Percentiles rank a stretch among this genome's conserved stretches.
phyloP scores from a whole-genome alignment of 2,797 vertebrate species.

The Brachyalestes nurse region DNA sequence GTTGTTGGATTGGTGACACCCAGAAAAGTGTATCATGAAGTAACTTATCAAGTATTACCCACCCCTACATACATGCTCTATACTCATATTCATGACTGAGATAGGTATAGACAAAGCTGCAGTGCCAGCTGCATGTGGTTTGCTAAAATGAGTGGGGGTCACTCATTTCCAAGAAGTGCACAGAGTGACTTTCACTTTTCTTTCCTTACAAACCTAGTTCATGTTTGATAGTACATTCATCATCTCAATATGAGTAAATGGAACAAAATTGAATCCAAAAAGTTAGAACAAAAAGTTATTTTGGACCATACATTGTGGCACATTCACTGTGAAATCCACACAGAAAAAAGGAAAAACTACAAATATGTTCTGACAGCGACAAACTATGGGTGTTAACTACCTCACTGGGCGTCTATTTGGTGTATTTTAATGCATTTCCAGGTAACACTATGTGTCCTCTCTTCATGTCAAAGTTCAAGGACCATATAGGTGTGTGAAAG shows the following conservation, averaged over 20 bases:
- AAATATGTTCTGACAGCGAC: too few species aligned
- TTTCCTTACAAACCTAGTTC: background rate
- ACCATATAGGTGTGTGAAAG: constrained; percentile 17
- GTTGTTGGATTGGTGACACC: background rate
- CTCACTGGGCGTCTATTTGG: too few species aligned
- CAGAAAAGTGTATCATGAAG: background rate
- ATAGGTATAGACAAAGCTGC: background rate
- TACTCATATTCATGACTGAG: background rate
- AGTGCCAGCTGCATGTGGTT: background rate
- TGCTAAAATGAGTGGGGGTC: background rate
- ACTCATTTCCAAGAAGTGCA: constrained; percentile 1
- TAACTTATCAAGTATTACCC: background rate
- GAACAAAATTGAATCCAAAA: too few species aligned
- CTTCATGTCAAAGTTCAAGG: background rate
- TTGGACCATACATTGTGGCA: too few species aligned
- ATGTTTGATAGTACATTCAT: background rate
- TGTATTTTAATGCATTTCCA: constrained; percentile 3
- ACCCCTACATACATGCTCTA: background rate
- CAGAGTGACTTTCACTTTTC: background rate
- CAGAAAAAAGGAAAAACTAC: too few species aligned
- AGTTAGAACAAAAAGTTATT: too few species aligned
- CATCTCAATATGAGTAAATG: too few species aligned
- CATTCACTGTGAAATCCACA: too few species aligned
- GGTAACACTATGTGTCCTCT: constrained; percentile 14
- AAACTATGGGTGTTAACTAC: too few species aligned